A percentile compares a stretch with the other conserved stretches of the same genome.
Conservation (phyloP, 1,140 invertebrate species). For the Formica exsecta region DNA sequence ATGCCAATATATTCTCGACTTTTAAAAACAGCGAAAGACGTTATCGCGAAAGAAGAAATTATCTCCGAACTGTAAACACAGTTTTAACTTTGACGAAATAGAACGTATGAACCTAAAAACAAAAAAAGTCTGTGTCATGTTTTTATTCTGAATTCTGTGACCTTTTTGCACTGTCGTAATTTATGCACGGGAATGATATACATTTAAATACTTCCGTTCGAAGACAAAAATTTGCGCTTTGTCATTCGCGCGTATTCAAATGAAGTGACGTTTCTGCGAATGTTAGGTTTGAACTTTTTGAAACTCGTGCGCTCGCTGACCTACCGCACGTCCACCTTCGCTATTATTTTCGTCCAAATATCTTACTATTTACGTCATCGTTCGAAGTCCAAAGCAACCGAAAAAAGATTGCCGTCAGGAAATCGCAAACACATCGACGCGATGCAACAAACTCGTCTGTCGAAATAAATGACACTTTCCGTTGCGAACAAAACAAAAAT, state of each 20-base stretch:
- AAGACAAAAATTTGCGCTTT: neutral
- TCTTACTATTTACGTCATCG: slow-evolving; percentile 42
- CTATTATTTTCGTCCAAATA: slow-evolving; percentile 20
- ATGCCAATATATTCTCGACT: neutral
- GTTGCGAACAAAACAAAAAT: neutral
- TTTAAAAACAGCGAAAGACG: slow-evolving; percentile 11
- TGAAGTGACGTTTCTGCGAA: neutral
- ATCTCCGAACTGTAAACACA: neutral
- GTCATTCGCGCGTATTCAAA: neutral
- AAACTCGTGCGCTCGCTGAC: slow-evolving; percentile 26
- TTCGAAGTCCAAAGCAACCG: slow-evolving; percentile 32
- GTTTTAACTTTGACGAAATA: neutral
- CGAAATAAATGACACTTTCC: slow-evolving; percentile 19
- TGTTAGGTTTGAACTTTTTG: neutral
- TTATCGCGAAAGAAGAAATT: neutral
- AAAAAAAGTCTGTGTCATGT: neutral
- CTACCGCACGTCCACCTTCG: slow-evolving; percentile 22
- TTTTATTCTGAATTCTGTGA: neutral
- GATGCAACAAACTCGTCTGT: neutral
- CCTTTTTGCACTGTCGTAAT: neutral
- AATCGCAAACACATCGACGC: neutral
- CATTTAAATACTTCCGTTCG: neutral
- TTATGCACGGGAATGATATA: neutral
- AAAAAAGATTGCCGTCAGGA: neutral
- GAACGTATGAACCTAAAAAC: neutral